Percentiles rank a stretch among this genome's conserved stretches.
Conservation (phyloP, 1,140 invertebrate genomes). For the Oedothorax gibbosus region DNA sequence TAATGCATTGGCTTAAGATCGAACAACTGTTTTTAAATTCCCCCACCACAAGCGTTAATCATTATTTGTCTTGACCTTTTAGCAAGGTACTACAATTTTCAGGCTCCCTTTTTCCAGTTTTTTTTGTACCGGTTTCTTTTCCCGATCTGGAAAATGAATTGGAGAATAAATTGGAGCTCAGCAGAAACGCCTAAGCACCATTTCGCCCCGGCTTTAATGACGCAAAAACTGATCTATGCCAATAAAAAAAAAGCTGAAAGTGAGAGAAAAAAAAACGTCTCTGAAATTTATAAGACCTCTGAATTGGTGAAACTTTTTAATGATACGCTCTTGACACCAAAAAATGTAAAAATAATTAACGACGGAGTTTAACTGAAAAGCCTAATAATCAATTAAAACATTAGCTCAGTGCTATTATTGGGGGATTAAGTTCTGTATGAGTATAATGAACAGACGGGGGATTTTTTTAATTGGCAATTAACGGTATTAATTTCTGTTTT, state of each 20-base stretch:
- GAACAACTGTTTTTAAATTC: slow-evolving; percentile 54
- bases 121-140: slow-evolving; percentile 15
- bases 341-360: slow-evolving; percentile 51
- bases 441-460: slow-evolving; percentile 10
- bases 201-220: slow-evolving; percentile 56
- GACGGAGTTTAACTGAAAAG: slow-evolving; percentile 11
- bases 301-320: slow-evolving; percentile 39
- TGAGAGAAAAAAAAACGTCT: slow-evolving; percentile 28
- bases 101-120: slow-evolving; percentile 20
- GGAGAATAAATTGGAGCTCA: slow-evolving; percentile 60
- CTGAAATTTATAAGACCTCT: slow-evolving; percentile 40
- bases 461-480: slow-evolving; percentile 1
- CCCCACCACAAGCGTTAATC: slow-evolving; percentile 54
- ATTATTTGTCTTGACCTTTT: slow-evolving; percentile 59
- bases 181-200: slow-evolving; percentile 59
- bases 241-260: slow-evolving; percentile 41
- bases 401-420: neutral
- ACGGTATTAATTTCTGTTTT: slow-evolving; percentile 7
- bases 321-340: slow-evolving; percentile 32
- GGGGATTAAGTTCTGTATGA: slow-evolving; percentile 15
- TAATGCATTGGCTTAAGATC: slow-evolving; percentile 53
- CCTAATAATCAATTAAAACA: slow-evolving; percentile 39
- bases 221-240: slow-evolving; percentile 56
- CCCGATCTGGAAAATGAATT: slow-evolving; percentile 48
- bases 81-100: slow-evolving; percentile 32